phyloP scores from a whole-genome alignment of 2,888 invertebrate genomes.

The Prostheceraeus crozeri region DNA sequence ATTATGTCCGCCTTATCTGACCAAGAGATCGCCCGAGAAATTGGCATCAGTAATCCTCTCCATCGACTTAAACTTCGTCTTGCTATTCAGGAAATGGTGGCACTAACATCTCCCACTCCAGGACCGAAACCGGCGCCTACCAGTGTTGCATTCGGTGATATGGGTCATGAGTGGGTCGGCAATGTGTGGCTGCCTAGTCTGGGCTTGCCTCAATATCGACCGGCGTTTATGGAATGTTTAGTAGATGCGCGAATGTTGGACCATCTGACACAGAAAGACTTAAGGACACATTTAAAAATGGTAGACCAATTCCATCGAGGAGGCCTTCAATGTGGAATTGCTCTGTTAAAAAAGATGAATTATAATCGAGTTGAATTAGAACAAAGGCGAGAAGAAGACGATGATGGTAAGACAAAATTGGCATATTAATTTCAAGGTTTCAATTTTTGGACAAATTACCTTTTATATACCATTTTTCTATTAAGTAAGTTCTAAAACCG shows the following conservation, averaged over 20 bases:
- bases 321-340: constrained; percentile 89
- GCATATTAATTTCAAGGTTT: too few species aligned
- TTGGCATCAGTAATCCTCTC: constrained; percentile 69
- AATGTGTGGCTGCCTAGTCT: constrained; percentile 87
- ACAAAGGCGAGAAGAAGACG: constrained; percentile 58
- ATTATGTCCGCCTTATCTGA: constrained; percentile 96
- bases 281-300: constrained; percentile 89
- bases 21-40: constrained; percentile 94
- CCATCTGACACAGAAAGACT: constrained; percentile 87
- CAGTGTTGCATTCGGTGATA: constrained; percentile 77
- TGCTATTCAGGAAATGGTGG: constrained; percentile 89
- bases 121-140: constrained; percentile 17
- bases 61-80: constrained; percentile 85
- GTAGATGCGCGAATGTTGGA: constrained; percentile 95
- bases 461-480: too few species aligned
- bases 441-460: too few species aligned
- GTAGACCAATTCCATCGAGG: constrained; percentile 96
- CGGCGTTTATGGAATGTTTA: constrained; percentile 95
- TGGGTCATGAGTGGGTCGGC: constrained; percentile 99
- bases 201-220: constrained; percentile 87
- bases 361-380: constrained; percentile 78
- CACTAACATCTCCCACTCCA: constrained; percentile 73
- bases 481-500: too few species aligned
- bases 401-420: too few species aligned
- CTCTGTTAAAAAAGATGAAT: constrained; percentile 84